A percentile compares a stretch with the other conserved stretches of the same genome.
Evolutionary conservation across 2,113 vertebrate species (phyloP).

Genomic region (Tychaedon coryphoeus): DNA sequence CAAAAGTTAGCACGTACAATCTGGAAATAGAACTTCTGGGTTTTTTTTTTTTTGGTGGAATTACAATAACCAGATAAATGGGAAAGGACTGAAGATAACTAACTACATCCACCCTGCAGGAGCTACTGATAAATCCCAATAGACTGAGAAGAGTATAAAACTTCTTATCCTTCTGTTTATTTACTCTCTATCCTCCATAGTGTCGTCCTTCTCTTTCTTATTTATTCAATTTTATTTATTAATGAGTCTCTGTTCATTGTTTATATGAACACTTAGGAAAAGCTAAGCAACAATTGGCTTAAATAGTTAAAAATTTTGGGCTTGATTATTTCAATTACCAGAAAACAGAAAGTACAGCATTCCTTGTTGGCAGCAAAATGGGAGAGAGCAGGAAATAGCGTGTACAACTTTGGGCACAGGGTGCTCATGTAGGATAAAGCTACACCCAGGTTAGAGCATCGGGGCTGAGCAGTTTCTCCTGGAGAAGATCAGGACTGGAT

Average conservation of each 20-base stretch:
- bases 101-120: neutral
- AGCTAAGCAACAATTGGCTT: neutral
- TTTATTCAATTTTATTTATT: neutral
- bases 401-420: neutral
- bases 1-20: neutral
- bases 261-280: neutral
- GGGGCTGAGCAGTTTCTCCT: neutral
- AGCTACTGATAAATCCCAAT: neutral
- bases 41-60: neutral
- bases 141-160: neutral
- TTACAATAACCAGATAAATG: neutral
- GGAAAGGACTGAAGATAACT: neutral
- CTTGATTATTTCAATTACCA: neutral
- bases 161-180: neutral
- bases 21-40: neutral
- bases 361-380: neutral
- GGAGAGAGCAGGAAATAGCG: neutral
- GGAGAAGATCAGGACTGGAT: fast-evolving
- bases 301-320: neutral
- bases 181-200: neutral
- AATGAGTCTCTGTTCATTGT: neutral
- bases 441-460: too few relatives aligned
- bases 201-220: neutral
- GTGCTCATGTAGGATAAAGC: neutral
- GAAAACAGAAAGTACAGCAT: neutral